Percentiles rank a stretch among this genome's conserved stretches.
Conservation (phyloP, 2,113 vertebrate species). For the Panthera uncia region DNA sequence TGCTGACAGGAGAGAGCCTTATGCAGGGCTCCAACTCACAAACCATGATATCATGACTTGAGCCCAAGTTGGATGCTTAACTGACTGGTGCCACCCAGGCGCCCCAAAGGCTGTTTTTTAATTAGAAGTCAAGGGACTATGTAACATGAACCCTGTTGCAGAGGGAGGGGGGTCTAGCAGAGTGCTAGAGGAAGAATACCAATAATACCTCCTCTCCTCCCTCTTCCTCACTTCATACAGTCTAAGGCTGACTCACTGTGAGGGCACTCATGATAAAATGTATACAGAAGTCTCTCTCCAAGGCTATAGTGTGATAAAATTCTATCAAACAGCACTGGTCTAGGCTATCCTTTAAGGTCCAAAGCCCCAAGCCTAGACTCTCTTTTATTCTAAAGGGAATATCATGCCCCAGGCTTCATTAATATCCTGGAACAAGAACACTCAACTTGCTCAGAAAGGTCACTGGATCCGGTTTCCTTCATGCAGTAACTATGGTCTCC, state of each 20-base stretch:
- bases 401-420: neutral
- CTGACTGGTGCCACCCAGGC: too few species aligned
- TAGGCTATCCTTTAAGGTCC: neutral
- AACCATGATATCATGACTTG: too few species aligned
- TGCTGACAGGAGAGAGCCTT: too few species aligned
- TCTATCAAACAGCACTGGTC: neutral
- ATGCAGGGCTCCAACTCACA: too few species aligned
- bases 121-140: slow-evolving; percentile 42
- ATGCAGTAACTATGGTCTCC: neutral
- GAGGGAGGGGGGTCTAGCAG: neutral
- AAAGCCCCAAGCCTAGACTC: neutral
- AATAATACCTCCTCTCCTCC: neutral
- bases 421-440: neutral
- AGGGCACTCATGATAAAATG: neutral
- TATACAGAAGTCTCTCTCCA: slow-evolving; percentile 31
- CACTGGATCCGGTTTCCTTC: neutral
- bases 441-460: slow-evolving; percentile 17
- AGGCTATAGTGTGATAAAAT: neutral
- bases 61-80: too few species aligned
- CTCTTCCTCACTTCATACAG: neutral
- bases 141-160: neutral
- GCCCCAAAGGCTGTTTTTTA: neutral
- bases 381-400: neutral
- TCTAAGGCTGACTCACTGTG: slow-evolving; percentile 41
- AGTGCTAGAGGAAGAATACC: neutral